Evolutionary conservation across 2,797 vertebrate genomes (phyloP), one percentile per base, ranked within the genome.

Genomic region (Ptychobarbus kaznakovi): DNA sequence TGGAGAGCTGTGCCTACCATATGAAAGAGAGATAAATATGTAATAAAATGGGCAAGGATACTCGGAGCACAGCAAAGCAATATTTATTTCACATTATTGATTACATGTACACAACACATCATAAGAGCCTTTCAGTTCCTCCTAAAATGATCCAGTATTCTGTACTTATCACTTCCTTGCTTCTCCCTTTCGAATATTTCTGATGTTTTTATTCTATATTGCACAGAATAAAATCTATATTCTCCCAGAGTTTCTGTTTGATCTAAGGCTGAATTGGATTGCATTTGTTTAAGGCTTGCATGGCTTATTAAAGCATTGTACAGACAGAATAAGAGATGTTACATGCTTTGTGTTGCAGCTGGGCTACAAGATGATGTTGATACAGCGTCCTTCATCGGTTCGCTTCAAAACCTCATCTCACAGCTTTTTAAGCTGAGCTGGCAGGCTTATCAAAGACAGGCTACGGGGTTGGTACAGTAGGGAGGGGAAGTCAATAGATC

Each of bases 1-100:
- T 61, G n/a, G 28, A 82, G 68, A 85, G 82, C 86, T 88, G 87
- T 84, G 83, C 85, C 69, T 72, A 92, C 90, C 91, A 90, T 92
- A 56, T 86, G 85, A 88, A 70, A 88, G 49, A 84, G 83, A 70
- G 75, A 18, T 15, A 85, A 63, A 90, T 81, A 16, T 66, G 42
- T 80, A 25, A 69, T 51, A 81, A 53, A 69, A 68, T 68, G 32
- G 42, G 73, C 65, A 82, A 76, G 40, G 42, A 83, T 75, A 63
- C 58, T 78, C 66, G 28, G 66, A 35, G 38, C 51, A 40, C 61
- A 46, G 11, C 22, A 46, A 83, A 81, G 65, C 44, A 69, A 69
- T 81, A 51, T 81, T 81, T 81, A 46, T 69, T n/a, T 40, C 65
- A 53, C 4, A 51, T 38, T 75, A 63, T 75, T 75, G 28, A n/a